A percentile compares a stretch with the other conserved stretches of the same genome.
Conservation (phyloP, 2,888 invertebrate species). For the Tribolium freemani region DNA sequence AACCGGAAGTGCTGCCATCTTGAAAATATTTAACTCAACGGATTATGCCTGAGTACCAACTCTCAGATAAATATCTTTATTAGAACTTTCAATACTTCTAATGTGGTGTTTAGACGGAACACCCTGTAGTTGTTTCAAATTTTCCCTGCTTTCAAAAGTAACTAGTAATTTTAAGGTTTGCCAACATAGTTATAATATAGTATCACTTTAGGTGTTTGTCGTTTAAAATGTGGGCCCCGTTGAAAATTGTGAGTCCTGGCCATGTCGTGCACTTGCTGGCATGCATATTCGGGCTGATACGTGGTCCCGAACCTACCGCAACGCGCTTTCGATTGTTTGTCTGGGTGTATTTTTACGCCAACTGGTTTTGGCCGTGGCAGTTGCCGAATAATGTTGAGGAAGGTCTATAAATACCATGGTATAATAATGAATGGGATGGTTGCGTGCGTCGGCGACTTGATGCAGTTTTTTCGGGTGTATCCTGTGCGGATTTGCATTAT, state of each 20-base stretch:
- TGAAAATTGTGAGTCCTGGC: conserved; percentile 44
- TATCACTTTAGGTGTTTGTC: too few relatives aligned
- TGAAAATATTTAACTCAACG: too few relatives aligned
- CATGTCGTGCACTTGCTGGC: conserved; percentile 41
- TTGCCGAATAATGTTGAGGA: conserved; percentile 42
- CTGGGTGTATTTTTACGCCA: conserved; percentile 40
- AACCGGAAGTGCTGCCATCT: too few relatives aligned
- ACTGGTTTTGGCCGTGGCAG: conserved; percentile 34
- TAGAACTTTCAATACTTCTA: too few relatives aligned
- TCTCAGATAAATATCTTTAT: too few relatives aligned
- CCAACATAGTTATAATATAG: too few relatives aligned
- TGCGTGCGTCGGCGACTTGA: conserved; percentile 35
- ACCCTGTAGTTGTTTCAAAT: too few relatives aligned
- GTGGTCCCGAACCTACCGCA: conserved; percentile 56
- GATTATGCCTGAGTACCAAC: too few relatives aligned
- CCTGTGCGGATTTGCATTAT: conserved; percentile 45
- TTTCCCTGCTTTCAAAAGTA: too few relatives aligned
- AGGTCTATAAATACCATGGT: conserved; percentile 44
- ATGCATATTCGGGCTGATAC: conserved; percentile 50
- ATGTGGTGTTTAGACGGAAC: too few relatives aligned
- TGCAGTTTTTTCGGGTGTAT: background rate
- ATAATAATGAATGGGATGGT: conserved; percentile 39
- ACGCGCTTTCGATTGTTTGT: conserved; percentile 51
- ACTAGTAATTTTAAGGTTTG: too few relatives aligned
- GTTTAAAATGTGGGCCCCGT: too few relatives aligned